Percentiles rank a stretch among this genome's conserved stretches.
phyloP scores from a whole-genome alignment of 2,888 invertebrate species.

The Lagria hirta region DNA sequence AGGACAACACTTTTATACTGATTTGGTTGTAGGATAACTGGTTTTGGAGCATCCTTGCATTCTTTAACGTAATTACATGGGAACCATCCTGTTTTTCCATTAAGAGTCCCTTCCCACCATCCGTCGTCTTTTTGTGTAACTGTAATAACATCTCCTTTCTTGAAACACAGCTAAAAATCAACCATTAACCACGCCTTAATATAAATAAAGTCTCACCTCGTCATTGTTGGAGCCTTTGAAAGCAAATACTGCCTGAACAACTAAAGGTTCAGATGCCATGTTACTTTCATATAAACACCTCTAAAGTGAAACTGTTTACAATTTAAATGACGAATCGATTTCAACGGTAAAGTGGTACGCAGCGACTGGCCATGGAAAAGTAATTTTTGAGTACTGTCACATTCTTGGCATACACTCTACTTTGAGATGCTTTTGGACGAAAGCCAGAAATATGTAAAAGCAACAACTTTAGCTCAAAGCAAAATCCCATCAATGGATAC shows the following conservation, averaged over 20 bases:
- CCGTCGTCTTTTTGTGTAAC: conserved; percentile 95
- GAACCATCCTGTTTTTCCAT: conserved; percentile 97
- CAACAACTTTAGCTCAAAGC: conserved; percentile 34
- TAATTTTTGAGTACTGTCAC: conserved; percentile 52
- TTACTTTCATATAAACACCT: conserved; percentile 29
- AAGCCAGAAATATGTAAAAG: conserved; percentile 43
- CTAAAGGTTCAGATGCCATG: conserved; percentile 63
- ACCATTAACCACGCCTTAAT: conserved; percentile 3
- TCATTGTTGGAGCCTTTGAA: conserved; percentile 97
- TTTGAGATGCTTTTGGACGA: conserved; percentile 43
- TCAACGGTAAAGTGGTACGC: conserved; percentile 9
- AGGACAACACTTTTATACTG: conserved; percentile 83
- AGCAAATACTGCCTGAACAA: conserved; percentile 89
- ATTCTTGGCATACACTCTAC: conserved; percentile 52
- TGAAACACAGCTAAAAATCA: conserved; percentile 77
- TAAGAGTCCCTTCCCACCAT: conserved; percentile 99
- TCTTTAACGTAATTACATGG: conserved; percentile 97
- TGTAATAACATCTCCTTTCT: conserved; percentile 94
- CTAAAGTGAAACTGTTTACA: conserved; percentile 10
- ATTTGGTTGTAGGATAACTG: conserved; percentile 68
- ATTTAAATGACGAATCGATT: conserved; percentile 15
- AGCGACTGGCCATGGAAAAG: conserved; percentile 44
- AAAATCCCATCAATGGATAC: conserved; percentile 15
- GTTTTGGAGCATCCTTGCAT: conserved; percentile 66
- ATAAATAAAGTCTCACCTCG: no score